phyloP scores from a whole-genome alignment of 1,140 invertebrate genomes.

The Pseudomyrmex cubaensis region DNA sequence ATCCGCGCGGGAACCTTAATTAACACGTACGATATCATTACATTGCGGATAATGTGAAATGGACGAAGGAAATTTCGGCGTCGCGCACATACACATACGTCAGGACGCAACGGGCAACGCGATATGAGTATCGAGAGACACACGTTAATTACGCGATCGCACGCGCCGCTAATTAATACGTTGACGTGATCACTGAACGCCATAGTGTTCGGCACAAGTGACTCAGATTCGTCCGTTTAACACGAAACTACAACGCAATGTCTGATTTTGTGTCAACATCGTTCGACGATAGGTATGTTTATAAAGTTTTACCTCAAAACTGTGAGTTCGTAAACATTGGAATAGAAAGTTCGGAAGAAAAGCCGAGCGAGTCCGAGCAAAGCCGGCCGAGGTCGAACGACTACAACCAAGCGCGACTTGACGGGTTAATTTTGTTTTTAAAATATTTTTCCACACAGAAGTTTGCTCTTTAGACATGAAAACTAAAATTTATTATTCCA shows the following conservation, averaged over 20 bases:
- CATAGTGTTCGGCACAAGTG: not conserved
- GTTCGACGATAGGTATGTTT: no score
- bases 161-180: not conserved
- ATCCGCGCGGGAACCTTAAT: conserved; percentile 15
- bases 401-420: no score
- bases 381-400: no score
- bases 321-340: no score
- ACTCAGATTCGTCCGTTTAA: not conserved
- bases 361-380: no score
- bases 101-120: not conserved
- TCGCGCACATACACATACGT: not conserved
- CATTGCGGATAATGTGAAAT: conserved; percentile 16
- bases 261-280: no score
- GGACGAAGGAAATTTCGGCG: conserved; percentile 19
- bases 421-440: no score
- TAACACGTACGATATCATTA: conserved; percentile 33
- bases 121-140: conserved; percentile 1
- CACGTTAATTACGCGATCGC: conserved; percentile 24
- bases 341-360: no score
- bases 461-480: no score
- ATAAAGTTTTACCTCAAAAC: no score
- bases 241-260: not conserved
- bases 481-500: no score
- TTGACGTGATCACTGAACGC: not conserved
- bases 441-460: no score